Conservation (phyloP, 2,113 vertebrate genomes). For the Malaclemys terrapin region DNA sequence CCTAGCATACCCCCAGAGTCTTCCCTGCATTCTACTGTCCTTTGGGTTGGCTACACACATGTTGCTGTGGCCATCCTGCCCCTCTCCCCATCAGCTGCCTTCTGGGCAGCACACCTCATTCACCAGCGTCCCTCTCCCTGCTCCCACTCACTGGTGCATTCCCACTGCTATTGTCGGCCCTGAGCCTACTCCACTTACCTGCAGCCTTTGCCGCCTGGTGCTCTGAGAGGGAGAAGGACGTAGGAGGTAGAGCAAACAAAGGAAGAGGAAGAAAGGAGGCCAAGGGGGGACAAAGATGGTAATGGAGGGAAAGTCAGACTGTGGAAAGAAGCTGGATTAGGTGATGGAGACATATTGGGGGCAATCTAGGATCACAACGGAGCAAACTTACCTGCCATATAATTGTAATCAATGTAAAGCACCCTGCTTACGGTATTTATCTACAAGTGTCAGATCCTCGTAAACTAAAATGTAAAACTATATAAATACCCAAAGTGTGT, state of each 20-base stretch:
- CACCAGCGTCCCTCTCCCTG: background rate
- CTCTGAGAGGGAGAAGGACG: background rate
- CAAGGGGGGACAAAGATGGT: background rate
- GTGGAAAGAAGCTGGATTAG: background rate
- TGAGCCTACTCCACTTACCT: background rate
- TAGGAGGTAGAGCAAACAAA: fast-evolving
- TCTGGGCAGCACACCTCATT: fast-evolving
- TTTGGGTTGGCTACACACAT: background rate
- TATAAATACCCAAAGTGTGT: conserved; percentile 29
- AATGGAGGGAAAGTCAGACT: background rate
- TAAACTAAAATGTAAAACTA: conserved; percentile 20
- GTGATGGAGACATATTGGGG: background rate
- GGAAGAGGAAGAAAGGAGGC: background rate
- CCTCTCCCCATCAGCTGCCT: background rate
- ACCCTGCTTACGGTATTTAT: background rate
- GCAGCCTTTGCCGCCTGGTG: background rate
- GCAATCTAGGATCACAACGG: background rate
- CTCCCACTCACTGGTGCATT: background rate
- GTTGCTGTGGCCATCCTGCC: background rate
- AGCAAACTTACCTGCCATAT: background rate
- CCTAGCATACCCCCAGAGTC: background rate
- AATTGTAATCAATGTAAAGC: background rate
- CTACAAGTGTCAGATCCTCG: background rate
- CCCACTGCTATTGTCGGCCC: fast-evolving
- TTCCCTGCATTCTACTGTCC: background rate